Conservation (phyloP, 2,797 vertebrate genomes). For the Platalea minor region DNA sequence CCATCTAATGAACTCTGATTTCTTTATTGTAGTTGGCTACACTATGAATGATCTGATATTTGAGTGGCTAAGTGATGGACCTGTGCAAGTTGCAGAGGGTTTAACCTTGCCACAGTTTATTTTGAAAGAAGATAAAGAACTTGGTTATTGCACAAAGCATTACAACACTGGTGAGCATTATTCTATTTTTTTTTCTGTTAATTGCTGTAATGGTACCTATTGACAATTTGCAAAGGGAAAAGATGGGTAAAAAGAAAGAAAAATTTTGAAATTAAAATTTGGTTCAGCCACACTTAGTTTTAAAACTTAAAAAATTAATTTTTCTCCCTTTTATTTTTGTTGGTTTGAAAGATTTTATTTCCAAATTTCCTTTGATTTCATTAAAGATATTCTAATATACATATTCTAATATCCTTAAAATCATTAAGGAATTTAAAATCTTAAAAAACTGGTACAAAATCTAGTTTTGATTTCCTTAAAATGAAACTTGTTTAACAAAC, state of each 20-base stretch:
- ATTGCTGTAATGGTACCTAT: neutral
- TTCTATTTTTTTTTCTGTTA: neutral
- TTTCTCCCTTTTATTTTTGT: neutral
- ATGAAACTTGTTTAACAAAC: neutral
- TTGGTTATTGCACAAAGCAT: slow-evolving; percentile 97
- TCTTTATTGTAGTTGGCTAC: slow-evolving; percentile 87
- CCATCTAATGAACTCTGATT: slow-evolving; percentile 35
- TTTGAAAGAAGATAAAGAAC: slow-evolving; percentile 94
- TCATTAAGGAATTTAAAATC: neutral
- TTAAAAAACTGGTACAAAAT: neutral
- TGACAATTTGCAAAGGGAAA: neutral
- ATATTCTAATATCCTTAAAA: neutral
- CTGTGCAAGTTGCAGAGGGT: slow-evolving; percentile 96
- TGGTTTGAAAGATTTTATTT: neutral
- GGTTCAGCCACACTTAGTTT: neutral
- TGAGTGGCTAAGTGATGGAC: slow-evolving; percentile 92
- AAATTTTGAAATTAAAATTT: neutral
- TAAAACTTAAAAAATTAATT: neutral
- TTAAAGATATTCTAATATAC: neutral
- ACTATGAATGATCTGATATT: slow-evolving; percentile 99
- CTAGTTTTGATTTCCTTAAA: neutral
- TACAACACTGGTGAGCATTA: slow-evolving; percentile 91
- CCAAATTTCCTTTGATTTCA: neutral
- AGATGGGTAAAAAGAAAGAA: neutral
- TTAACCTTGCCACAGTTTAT: slow-evolving; percentile 97